Base-by-base conservation (phyloP, 2,888 invertebrate species). In the Orchestes rusci region DNA sequence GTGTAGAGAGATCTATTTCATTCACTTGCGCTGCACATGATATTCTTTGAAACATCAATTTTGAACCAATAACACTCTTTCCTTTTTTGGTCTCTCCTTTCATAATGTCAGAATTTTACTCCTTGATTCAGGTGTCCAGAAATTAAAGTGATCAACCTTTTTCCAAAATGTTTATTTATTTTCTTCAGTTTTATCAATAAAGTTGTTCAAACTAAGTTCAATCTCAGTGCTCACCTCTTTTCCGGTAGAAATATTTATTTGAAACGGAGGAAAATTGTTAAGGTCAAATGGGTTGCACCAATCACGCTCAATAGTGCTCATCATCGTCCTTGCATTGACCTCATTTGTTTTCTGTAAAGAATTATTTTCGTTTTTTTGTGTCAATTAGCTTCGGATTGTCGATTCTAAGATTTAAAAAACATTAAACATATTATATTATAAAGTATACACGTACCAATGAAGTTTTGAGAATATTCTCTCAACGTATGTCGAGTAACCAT, bases 11-110 rank as follows among this genome's bases (percentile, higher is more conserved):
- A 39, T 51, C 43, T 8, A 51, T 32, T 36, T 49, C 41, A 15
- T 49, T 20, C 15, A 40, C 15, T 33, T 28, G 45, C 10, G 39
- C 45, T 27, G 43, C 43, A 43, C 43, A 38, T 1, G 38, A 10
- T 2, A 43, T 42, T 42, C 45, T 32, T 30, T 45, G 39, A 36
- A 51, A 51, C 39, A 51, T 45, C 17, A 41, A 39, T 50, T 36
- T 23, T 2, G 20, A 23, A 23, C 23, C 23, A 23, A 23, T 23
- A 19, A 17, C 33, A 16, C 3, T 16, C n/a, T 33, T 16, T 33
- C 15, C 15, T 18, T 35, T 19, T 4, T 3, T 20, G 15, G 4
- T 1, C n/a, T 8, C 13, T 36, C 15, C 3, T 16, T 34, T 34
- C 16, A 3, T 3, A 36, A 36, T 19, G 20, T 19, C 2, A 35